Evolutionary conservation across 2,888 invertebrate species (phyloP).

Genomic region (Amiota communis): DNA sequence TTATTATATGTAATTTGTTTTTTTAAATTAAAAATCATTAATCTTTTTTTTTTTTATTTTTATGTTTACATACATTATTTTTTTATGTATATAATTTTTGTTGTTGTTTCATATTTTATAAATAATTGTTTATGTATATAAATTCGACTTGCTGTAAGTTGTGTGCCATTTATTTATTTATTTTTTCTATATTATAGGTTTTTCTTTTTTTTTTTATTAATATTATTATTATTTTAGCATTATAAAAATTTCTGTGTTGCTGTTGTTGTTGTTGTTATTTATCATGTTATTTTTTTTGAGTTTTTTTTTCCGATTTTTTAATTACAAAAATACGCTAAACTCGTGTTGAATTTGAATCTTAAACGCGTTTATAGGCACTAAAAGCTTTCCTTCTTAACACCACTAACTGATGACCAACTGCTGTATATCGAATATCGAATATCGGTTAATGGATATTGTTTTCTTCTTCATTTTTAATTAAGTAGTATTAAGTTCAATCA

Average conservation of each 20-base stretch:
- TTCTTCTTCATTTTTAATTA: not conserved
- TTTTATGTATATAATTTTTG: no score
- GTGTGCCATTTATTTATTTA: slow-evolving; percentile 59
- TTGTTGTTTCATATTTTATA: slow-evolving; percentile 34
- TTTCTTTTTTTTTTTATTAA: slow-evolving; percentile 33
- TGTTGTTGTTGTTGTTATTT: slow-evolving; percentile 3
- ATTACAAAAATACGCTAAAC: slow-evolving; percentile 22
- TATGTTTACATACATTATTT: not conserved
- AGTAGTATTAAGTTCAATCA: slow-evolving; percentile 6
- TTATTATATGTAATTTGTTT: slow-evolving; percentile 43
- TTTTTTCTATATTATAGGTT: slow-evolving; percentile 37
- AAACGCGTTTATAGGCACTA: slow-evolving; percentile 26
- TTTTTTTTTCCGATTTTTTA: slow-evolving; percentile 14
- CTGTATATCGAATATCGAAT: no score
- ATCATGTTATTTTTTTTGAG: slow-evolving; percentile 7
- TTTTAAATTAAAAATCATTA: slow-evolving; percentile 34
- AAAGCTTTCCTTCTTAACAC: slow-evolving; percentile 18
- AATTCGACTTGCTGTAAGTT: slow-evolving; percentile 67
- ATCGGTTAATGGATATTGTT: no score
- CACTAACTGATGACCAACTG: not conserved
- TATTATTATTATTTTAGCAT: slow-evolving; percentile 1
- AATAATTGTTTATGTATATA: slow-evolving; percentile 56
- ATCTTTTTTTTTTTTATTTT: slow-evolving; percentile 28
- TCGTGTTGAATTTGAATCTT: slow-evolving; percentile 6
- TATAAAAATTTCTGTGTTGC: not conserved